Base-by-base conservation (phyloP, 1,140 invertebrate species). In the Heterodera schachtii region DNA sequence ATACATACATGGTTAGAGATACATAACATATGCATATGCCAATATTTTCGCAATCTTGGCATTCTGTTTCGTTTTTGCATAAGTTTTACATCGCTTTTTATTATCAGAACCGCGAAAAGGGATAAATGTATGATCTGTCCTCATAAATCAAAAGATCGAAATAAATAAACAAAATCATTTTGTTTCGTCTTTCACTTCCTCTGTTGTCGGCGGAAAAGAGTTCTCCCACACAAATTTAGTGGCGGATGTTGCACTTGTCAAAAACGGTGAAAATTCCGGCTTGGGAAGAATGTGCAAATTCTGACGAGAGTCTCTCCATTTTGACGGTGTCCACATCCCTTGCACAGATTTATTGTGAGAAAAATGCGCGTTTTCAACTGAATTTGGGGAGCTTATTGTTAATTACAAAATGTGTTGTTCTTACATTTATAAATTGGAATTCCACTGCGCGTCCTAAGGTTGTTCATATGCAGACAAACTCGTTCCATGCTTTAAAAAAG, bases 381-480 rank as follows among this genome's bases (percentile, higher is more conserved):
- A 67, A 78, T 43, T 49, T 4, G 9, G 6, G 3, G n/a, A 19
- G 16, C 13, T 0, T 19, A 67, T 69, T 9, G 31, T 4, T 6
- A n/a, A 11, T 70, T 9, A 4, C 6, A 44, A 43, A 44, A 69
- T 41, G 19, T 6, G 6, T 31, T 76, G 66, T 43, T 31, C 52
- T 85, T 66, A 57, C 86, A 83, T 76, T 86, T 86, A 11, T 79
- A 84, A 44, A 86, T 86, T 21, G 85, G 85, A 66, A 78, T 19
- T 31, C 85, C 85, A 49, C 79, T 83, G 69, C 85, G 46, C 5
- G 79, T 80, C 44, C 83, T 67, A 21, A 86, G 52, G 69, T 86
- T 60, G 64, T 87, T 86, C 47, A 87, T 75, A 70, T 87, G 70
- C 21, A 70, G 79, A 52, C 19, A 52, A 7, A 79, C 57, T 64